phyloP scores from a whole-genome alignment of 2,888 invertebrate genomes.

The Pseudococcus viburni region DNA sequence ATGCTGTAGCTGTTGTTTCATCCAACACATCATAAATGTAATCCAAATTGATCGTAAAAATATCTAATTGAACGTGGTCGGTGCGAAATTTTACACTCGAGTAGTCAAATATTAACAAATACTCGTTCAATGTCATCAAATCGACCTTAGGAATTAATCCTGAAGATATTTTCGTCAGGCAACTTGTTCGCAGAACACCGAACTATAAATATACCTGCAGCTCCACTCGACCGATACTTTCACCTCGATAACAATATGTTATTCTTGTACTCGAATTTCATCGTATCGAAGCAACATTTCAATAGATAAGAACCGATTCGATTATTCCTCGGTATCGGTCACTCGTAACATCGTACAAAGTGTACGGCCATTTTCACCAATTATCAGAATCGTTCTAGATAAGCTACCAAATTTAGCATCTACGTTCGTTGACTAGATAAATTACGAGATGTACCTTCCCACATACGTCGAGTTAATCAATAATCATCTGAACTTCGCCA shows the following conservation, averaged over 20 bases:
- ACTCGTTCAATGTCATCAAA: constrained; percentile 3
- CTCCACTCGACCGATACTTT: not conserved
- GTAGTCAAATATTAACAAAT: not conserved
- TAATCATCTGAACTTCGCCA: constrained; percentile 52
- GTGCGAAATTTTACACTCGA: too few species aligned
- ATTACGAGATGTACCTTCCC: constrained; percentile 40
- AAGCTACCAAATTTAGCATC: constrained; percentile 13
- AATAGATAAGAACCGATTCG: not conserved
- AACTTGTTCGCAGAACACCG: not conserved
- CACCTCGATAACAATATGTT: not conserved
- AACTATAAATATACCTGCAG: not conserved
- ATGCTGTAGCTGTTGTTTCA: too few species aligned
- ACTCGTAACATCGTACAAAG: not conserved
- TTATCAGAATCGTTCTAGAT: not conserved
- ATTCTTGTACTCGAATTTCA: not conserved
- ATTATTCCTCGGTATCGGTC: not conserved
- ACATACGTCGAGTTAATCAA: constrained; percentile 20
- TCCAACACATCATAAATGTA: too few species aligned
- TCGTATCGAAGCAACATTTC: not conserved
- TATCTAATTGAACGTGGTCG: too few species aligned
- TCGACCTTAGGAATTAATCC: not conserved
- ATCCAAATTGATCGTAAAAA: too few species aligned
- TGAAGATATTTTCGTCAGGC: not conserved
- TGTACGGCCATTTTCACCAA: not conserved
- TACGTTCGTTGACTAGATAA: not conserved